A percentile compares a stretch with the other conserved stretches of the same genome.
These are phyloP conservation scores for Heliconius congener DNA, from an alignment of 1,140 invertebrate species.

Conservation along the genomic window DNA sequence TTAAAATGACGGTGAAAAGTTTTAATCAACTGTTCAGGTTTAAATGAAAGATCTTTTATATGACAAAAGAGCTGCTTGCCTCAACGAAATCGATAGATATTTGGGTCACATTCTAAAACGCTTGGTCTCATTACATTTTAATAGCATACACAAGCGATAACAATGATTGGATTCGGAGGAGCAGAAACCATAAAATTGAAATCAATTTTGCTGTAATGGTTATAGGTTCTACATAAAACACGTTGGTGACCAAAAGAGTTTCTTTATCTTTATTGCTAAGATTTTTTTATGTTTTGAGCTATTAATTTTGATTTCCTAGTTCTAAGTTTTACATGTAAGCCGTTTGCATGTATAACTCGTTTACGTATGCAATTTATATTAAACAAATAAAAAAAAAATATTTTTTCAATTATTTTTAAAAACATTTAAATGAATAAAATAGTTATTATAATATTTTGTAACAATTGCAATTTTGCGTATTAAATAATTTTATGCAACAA, in stretches of 20 bases:
- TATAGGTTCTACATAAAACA: constrained; percentile 75
- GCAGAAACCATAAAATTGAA: constrained; percentile 80
- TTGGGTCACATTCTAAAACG: constrained; percentile 59
- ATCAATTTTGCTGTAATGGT: constrained; percentile 79
- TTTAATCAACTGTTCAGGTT: constrained; percentile 32
- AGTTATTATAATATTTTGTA: not conserved
- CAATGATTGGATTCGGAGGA: constrained; percentile 79
- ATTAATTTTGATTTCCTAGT: constrained; percentile 38
- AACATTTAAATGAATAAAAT: too few species aligned
- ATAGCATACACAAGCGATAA: constrained; percentile 75
- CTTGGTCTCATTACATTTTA: constrained; percentile 74
- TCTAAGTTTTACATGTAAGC: not conserved
- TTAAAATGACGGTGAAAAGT: not conserved
- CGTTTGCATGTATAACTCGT: not conserved
- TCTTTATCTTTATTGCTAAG: constrained; percentile 63
- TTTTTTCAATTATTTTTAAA: not conserved
- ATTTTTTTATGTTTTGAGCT: constrained; percentile 41
- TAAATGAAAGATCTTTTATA: constrained; percentile 38
- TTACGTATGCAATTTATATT: not conserved
- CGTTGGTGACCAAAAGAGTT: constrained; percentile 62
- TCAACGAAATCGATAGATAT: constrained; percentile 46
- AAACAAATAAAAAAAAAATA: not conserved
- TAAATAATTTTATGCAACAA: not conserved
- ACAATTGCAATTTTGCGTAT: not conserved
- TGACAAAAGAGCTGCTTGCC: constrained; percentile 30